These are phyloP conservation scores for Agrotis ipsilon DNA, from an alignment of 2,888 invertebrate genomes.

Conservation along the genomic window DNA sequence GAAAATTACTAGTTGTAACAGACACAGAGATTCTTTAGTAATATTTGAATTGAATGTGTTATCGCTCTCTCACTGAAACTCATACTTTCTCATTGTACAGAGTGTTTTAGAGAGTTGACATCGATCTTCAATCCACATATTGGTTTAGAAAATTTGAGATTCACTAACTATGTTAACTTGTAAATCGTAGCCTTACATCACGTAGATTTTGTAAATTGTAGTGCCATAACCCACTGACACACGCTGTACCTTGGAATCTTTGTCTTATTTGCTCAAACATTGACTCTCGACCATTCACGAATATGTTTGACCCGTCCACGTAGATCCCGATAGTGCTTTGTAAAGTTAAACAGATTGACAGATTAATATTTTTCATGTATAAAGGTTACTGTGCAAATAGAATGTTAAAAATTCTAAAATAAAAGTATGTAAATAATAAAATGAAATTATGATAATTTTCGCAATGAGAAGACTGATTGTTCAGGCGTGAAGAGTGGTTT, in stretches of 20 bases:
- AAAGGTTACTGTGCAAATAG: conserved; percentile 72
- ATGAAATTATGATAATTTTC: conserved; percentile 86
- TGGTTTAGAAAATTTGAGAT: conserved; percentile 46
- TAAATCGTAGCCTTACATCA: conserved; percentile 64
- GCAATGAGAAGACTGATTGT: conserved; percentile 91
- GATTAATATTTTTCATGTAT: conserved; percentile 70
- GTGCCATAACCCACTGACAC: conserved; percentile 81
- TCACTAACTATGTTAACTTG: conserved; percentile 60
- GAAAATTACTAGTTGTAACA: conserved; percentile 34
- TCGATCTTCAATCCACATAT: conserved; percentile 52
- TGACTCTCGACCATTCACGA: conserved; percentile 62
- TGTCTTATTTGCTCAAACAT: conserved; percentile 79
- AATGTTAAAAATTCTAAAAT: conserved; percentile 80
- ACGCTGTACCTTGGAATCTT: conserved; percentile 70
- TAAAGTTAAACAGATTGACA: conserved; percentile 68
- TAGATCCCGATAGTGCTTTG: conserved; percentile 75
- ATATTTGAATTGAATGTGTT: conserved; percentile 57
- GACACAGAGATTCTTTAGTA: conserved; percentile 37
- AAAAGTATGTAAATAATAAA: conserved; percentile 72
- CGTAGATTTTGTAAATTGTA: conserved; percentile 74
- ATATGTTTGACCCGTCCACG: conserved; percentile 81
- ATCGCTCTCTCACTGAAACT: conserved; percentile 45
- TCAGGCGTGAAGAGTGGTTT: conserved; percentile 86
- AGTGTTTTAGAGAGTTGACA: conserved; percentile 51
- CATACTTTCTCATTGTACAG: conserved; percentile 43